These are phyloP conservation scores for Drosophila heteroneura DNA, from an alignment of 2,888 invertebrate species.

Conservation along the genomic window DNA sequence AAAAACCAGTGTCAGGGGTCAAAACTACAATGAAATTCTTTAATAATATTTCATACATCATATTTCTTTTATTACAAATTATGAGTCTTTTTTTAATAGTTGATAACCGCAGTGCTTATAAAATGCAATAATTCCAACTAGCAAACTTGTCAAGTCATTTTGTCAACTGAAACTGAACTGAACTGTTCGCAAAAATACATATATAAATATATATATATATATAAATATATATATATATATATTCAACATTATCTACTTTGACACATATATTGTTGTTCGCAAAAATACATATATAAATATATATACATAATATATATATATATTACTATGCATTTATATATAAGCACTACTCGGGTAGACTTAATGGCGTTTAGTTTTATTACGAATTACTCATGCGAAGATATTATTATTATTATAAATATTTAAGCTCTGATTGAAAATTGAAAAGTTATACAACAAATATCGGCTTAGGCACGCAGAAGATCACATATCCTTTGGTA, in stretches of 20 bases:
- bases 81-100: background rate
- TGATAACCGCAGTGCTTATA: background rate
- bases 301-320: background rate
- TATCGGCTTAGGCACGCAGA: too few species aligned
- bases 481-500: too few species aligned
- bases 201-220: background rate
- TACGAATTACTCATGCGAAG: background rate
- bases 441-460: background rate
- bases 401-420: background rate
- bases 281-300: background rate
- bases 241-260: slow-evolving; percentile 1
- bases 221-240: background rate
- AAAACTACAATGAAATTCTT: background rate
- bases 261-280: background rate
- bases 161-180: background rate
- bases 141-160: background rate
- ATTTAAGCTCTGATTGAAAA: background rate
- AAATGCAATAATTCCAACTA: background rate
- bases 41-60: too few species aligned
- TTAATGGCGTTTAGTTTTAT: slow-evolving; percentile 17
- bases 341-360: slow-evolving; percentile 10
- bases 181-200: background rate
- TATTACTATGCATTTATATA: background rate
- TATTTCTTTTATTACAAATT: too few species aligned
- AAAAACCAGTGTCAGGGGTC: background rate